Conservation (phyloP, 37 sponge, comb jelly and placozoan species). For the Hormiphora californensis region DNA sequence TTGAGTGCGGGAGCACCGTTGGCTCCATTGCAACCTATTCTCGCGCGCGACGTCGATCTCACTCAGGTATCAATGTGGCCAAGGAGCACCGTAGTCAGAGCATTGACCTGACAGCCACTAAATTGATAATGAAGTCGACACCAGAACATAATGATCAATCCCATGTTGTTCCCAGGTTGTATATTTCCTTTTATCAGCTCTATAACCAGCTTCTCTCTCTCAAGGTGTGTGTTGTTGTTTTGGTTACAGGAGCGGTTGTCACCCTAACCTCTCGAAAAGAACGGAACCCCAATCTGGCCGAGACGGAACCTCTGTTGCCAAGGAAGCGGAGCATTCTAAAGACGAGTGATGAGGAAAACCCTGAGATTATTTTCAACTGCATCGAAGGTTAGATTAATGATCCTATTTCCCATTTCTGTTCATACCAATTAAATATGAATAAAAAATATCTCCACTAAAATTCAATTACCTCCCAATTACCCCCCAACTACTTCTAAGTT, state of each 20-base stretch:
- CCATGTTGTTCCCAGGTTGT: too few relatives aligned
- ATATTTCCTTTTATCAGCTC: too few relatives aligned
- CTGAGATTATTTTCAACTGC: neutral
- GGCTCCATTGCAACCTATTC: too few relatives aligned
- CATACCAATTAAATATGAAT: neutral
- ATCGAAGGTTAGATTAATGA: neutral
- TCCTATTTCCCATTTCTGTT: neutral
- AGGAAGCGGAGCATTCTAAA: neutral
- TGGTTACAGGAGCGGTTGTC: neutral
- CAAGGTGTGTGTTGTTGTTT: conserved; percentile 47
- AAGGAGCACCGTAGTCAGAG: too few relatives aligned
- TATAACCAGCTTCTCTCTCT: too few relatives aligned
- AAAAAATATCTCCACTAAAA: neutral
- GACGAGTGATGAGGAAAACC: conserved; percentile 30
- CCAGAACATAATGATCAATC: too few relatives aligned
- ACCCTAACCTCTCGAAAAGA: conserved; percentile 52
- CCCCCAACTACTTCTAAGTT: neutral
- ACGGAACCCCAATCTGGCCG: conserved; percentile 33
- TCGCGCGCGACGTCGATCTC: too few relatives aligned
- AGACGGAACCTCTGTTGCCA: neutral
- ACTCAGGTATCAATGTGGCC: too few relatives aligned
- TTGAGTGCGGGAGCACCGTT: too few relatives aligned
- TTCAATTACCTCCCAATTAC: neutral
- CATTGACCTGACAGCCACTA: too few relatives aligned
- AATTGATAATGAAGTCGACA: too few relatives aligned